Evolutionary conservation across 2,113 vertebrate species (phyloP), one percentile per base, ranked within the genome.

Genomic region (Maccullochella peelii): DNA sequence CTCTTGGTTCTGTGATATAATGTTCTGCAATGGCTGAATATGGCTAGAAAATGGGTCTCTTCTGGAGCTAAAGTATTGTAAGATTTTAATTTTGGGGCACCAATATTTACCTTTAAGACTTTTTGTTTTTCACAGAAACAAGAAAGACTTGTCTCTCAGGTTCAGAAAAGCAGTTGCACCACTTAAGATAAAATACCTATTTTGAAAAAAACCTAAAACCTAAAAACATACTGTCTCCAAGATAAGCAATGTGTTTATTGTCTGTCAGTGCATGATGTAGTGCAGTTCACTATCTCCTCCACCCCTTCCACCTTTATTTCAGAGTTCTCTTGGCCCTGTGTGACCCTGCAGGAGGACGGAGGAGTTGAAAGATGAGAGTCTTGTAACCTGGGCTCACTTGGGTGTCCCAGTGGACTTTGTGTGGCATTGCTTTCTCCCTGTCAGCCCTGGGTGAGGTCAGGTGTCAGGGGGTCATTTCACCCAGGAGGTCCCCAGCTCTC

Each of bases 381-480:
- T 68, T 72, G 73, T 75, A 80, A 47, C 71, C 67, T 66, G 40
- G 57, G 47, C 33, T 78, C 38, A 18, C 58, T 61, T 42, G 58
- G 62, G 67, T 71, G 76, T 86, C 78, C 63, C 58, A n/a, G 67
- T 42, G 40, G 55, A 9, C 40, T 54, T 54, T 59, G 18, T 81
- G 76, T 57, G 63, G 7, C 52, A 40, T 54, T 66, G 42, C 36
- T 58, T 73, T 70, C 49, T 52, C 68, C 40, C 25, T 36, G 69
- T 82, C 50, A 36, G 42, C 70, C 25, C 65, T 70, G 40, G 57
- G 14, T 65, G 66, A 73, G 86, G 84, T 89, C 84, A 91, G 18
- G 73, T 86, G 77, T 80, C 78, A 59, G 18, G 73, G 44, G 80
- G 83, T 87, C 82, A 91, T 16, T 75, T 89, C 77, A 82, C 77